phyloP scores from a whole-genome alignment of 2,797 vertebrate species.

The Melopsittacus undulatus region DNA sequence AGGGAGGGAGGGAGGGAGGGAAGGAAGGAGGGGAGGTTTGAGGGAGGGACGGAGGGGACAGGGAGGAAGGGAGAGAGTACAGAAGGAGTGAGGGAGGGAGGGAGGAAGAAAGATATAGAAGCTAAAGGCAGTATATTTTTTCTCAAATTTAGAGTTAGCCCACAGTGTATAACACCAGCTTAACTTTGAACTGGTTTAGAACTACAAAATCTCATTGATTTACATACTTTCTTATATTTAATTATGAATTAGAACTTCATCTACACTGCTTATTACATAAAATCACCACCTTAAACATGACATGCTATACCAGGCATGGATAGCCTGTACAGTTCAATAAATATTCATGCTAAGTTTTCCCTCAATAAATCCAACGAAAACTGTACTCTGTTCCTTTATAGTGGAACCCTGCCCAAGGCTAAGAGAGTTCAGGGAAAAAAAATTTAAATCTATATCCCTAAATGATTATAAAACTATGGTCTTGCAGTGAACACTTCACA shows the following conservation, averaged over 20 bases:
- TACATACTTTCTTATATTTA: neutral
- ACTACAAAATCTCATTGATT: neutral
- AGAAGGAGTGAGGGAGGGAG: too few species aligned
- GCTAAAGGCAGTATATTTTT: neutral
- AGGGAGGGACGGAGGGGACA: too few species aligned
- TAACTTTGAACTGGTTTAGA: neutral
- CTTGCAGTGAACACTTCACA: neutral
- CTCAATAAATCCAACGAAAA: neutral
- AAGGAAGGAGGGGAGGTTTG: too few species aligned
- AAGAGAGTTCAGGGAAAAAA: neutral
- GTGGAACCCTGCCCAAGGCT: neutral
- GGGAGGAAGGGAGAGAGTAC: too few species aligned
- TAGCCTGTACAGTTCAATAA: neutral
- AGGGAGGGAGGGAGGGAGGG: too few species aligned
- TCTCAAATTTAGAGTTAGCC: neutral
- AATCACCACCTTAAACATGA: neutral
- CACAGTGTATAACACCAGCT: neutral
- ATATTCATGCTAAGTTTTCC: neutral
- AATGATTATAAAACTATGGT: neutral
- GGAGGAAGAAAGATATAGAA: too few species aligned
- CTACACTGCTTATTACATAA: neutral
- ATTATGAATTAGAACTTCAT: neutral
- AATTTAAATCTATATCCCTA: neutral
- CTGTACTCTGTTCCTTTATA: neutral
- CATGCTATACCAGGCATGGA: neutral